Base-by-base conservation (phyloP, 92 coral and sea anemone species). In the Zoanthus sociatus region DNA sequence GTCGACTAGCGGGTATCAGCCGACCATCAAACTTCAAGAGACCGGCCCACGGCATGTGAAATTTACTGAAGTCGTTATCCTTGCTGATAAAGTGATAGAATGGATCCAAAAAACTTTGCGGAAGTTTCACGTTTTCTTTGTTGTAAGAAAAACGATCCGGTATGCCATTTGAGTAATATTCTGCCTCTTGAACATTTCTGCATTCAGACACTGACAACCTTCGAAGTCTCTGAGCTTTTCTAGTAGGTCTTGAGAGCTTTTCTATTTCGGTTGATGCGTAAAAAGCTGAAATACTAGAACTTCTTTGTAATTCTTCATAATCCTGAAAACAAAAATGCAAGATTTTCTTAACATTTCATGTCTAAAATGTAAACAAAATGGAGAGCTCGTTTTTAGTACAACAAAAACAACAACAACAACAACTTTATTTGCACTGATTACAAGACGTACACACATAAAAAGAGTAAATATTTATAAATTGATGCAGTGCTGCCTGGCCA, bases 41-140 rank as follows among this genome's bases (percentile, higher is more conserved):
- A 9, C 99, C 99, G 13, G 91, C 77, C 9, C 93, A 71, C 10
- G 93, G 95, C 95, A 93, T 93, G 37, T 77, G 77, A 74, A 94
- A 94, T 26, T 32, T 86, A 69, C 31, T 56, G 31, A 78, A 68
- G 32, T 73, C 75, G 21, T 56, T 53, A 11, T 84, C 83, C 83
- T 74, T 87, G n/a, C 81, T 84, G 71, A 87, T 85, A 42, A 18
- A 48, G 44, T 47, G 20, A 16, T 76, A 85, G 54, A 54, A 47
- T 13, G 5, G 64, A 60, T 91, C 93, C 72, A 89, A 79, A 71
- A 61, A 93, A 9, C 93, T 92, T 76, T 51, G 76, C 37, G 85
- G 88, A 11, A 92, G 83, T 30, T 64, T 87, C 30, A 60, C 30
- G 53, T 84, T 47, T 64, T 15, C 76, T 73, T 54, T 51, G 70